Conservation (phyloP, 1,140 invertebrate species). For the Myzus persicae region DNA sequence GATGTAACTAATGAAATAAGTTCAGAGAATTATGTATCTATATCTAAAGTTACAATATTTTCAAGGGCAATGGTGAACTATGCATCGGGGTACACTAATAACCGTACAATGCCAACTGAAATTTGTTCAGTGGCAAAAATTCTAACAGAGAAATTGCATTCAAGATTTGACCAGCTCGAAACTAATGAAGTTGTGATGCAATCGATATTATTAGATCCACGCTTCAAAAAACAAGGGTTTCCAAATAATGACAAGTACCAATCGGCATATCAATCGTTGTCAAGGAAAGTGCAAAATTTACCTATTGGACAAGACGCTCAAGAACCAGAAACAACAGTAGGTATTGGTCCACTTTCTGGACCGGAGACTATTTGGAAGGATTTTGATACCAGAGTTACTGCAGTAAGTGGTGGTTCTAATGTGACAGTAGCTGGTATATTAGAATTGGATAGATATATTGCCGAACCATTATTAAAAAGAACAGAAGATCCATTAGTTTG, state of each 20-base stretch:
- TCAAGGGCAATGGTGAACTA: background rate
- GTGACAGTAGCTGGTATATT: background rate
- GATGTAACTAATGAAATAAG: conserved; percentile 19
- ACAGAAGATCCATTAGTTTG: conserved; percentile 13
- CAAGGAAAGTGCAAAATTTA: background rate
- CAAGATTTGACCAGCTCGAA: background rate
- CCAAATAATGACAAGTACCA: background rate
- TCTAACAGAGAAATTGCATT: background rate
- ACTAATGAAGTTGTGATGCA: background rate
- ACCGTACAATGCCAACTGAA: background rate
- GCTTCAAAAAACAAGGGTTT: conserved; percentile 27
- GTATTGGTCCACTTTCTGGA: background rate
- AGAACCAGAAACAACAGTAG: background rate
- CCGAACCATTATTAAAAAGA: background rate
- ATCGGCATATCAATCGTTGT: background rate
- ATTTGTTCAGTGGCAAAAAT: background rate
- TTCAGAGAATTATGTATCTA: background rate
- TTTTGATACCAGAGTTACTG: background rate
- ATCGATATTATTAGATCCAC: background rate
- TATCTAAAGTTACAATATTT: background rate
- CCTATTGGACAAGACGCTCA: background rate
- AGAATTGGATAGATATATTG: conserved; percentile 2
- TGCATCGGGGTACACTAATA: background rate
- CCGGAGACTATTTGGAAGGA: conserved; percentile 11
- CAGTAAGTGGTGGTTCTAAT: background rate